Conservation (phyloP, 2,888 invertebrate genomes). For the Cheilosia soror region DNA sequence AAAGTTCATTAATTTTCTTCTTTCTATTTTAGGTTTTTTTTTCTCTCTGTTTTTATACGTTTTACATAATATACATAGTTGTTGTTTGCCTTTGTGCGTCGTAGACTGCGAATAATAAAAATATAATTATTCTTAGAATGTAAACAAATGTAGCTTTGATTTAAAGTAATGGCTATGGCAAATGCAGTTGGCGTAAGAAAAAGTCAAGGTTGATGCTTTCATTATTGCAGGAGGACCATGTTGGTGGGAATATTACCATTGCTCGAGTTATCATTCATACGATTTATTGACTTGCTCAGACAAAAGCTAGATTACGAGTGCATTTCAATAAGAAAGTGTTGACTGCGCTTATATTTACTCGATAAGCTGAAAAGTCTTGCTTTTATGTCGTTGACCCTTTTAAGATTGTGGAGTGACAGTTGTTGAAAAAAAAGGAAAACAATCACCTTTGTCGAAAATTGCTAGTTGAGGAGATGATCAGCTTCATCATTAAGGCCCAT, state of each 20-base stretch:
- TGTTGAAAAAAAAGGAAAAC: too few species aligned
- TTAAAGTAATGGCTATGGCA: background rate
- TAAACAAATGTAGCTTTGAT: background rate
- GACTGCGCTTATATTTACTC: too few species aligned
- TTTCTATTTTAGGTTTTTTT: background rate
- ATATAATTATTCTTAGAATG: constrained; percentile 17
- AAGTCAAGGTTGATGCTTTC: background rate
- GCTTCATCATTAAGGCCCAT: too few species aligned
- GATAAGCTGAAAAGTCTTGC: too few species aligned
- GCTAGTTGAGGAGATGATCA: too few species aligned
- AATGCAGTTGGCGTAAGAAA: background rate
- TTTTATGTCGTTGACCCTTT: too few species aligned
- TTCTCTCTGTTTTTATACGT: constrained; percentile 31
- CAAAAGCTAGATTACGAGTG: too few species aligned
- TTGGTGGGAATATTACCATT: background rate
- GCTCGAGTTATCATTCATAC: too few species aligned
- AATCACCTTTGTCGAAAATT: too few species aligned
- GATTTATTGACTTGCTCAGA: too few species aligned
- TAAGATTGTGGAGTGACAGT: too few species aligned
- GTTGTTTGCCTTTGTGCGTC: constrained; percentile 3
- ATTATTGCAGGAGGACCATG: background rate
- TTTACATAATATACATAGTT: constrained; percentile 36
- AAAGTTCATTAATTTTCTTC: constrained; percentile 3
- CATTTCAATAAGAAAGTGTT: too few species aligned
- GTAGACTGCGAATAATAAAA: constrained; percentile 19